Base-by-base conservation (phyloP, 2,888 invertebrate genomes). In the Hypsopygia costalis region DNA sequence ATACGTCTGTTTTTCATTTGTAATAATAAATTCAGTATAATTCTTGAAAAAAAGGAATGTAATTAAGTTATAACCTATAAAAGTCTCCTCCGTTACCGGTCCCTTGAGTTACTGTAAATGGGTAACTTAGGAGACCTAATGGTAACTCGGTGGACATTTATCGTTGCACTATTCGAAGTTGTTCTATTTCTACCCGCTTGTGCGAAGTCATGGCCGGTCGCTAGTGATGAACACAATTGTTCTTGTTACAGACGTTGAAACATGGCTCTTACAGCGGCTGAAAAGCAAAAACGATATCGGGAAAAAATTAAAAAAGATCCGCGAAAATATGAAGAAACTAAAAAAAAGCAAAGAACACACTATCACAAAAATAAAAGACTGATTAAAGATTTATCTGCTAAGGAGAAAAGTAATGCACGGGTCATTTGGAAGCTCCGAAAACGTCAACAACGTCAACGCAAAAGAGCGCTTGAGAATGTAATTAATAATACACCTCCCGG, bases 281-380 rank as follows among this genome's bases (percentile, higher is more conserved):
- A 48, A 39, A 44, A 41, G 22, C 47, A 44, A 36, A 43, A 16
- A 35, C 28, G 41, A 3, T 48, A 44, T 32, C 40, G 30, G 33
- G 42, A 44, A 28, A 34, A 11, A 22, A 4, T 43, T 1, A 46
- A 41, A 41, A 11, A 30, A 10, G 10, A 43, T 34, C 16, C 36
- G 1, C 25, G 38, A 21, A 48, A 44, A 11, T 43, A 48, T 25
- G 43, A 36, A 41, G 41, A 43, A 30, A 11, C 10, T 10, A 48
- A 48, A 34, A 42, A 33, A 34, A 45, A 36, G 21, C 6, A 43
- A 8, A 16, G 47, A 29, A 34, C 36, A 11, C 10, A 30, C 11
- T 44, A 47, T 27, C 44, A 44, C 8, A 25, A 12, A 11, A 47
- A 25, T 3, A 47, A 44, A 31, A 28, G 40, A 11, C 28, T 47